Evolutionary conservation across 2,888 invertebrate species (phyloP), one percentile per base, ranked within the genome.

Genomic region (Napeogenes sylphis): DNA sequence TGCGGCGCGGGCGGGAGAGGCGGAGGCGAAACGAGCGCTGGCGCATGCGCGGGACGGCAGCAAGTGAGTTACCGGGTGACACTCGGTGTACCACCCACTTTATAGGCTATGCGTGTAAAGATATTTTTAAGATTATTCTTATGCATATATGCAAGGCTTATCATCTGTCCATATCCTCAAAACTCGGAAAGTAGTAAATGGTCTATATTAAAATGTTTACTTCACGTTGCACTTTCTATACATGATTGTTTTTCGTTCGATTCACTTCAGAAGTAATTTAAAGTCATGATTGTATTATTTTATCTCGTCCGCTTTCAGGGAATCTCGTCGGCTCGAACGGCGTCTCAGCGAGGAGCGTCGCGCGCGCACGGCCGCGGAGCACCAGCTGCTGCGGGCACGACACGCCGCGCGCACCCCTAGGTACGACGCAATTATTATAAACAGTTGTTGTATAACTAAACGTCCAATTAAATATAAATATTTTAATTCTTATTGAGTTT

Each of bases 281-380:
- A 21, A 21, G 21, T 21, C 21, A 21, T 21, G 21, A 21, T 35
- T 6, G 35, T 10, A 42, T 42, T 1, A 42, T 42, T 12, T 8
- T 10, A 10, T 42, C 10, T 42, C 3, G 10, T 10, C 8, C 3
- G 46, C 91, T 42, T 55, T 47, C 77, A 94, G 94, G 71, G 98
- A 85, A 74, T 80, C 84, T 10, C 94, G 95, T 76, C 93, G 94
- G 71, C 91, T 97, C 71, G 98, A 98, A 89, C 93, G 96, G 72
- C 94, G 96, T 68, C 91, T 98, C 68, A 93, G 93, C 55, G 98
- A 98, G 69, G 98, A 98, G 87, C 91, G 96, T 57, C 94, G 97
- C 72, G 92, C 94, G 74, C 93, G 96, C 73, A 91, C 93, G 59
- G 92, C 93, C 35, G 85, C 84, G 62, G 98, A 98, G 87, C 93